These are phyloP conservation scores for Drosophila parvula DNA, from an alignment of 1,140 invertebrate genomes.

Conservation along the genomic window DNA sequence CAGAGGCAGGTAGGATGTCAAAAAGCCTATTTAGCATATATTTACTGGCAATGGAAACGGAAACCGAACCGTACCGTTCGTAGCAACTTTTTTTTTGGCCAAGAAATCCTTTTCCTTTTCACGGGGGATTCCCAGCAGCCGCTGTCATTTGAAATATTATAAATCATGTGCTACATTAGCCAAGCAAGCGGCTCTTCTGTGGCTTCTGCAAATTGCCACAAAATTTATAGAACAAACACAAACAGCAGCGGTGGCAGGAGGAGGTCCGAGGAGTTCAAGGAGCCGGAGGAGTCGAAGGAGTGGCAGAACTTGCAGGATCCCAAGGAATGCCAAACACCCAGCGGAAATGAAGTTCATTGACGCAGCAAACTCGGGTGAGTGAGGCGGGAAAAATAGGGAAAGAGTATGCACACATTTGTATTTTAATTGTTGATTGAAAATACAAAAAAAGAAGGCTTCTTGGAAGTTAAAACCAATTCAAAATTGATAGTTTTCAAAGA, in stretches of 20 bases:
- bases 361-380: conserved; percentile 32
- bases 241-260: conserved; percentile 11
- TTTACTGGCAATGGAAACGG: conserved; percentile 57
- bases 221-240: conserved; percentile 75
- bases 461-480: neutral
- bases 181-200: conserved; percentile 58
- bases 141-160: conserved; percentile 80
- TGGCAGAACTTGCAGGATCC: neutral
- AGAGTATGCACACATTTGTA: too few species aligned
- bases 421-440: neutral
- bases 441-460: neutral
- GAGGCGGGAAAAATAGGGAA: neutral
- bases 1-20: conserved; percentile 73
- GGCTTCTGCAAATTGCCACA: conserved; percentile 74
- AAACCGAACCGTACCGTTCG: conserved; percentile 1
- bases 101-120: conserved; percentile 71
- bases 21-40: conserved; percentile 83
- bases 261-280: neutral
- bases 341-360: conserved; percentile 43
- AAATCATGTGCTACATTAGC: conserved; percentile 82
- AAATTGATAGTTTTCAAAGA: neutral
- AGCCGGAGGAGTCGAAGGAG: neutral
- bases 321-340: conserved; percentile 17
- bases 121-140: conserved; percentile 5
- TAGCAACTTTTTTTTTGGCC: conserved; percentile 35